Conservation (phyloP, 1,140 invertebrate genomes). For the Schlechtendalia chinensis region DNA sequence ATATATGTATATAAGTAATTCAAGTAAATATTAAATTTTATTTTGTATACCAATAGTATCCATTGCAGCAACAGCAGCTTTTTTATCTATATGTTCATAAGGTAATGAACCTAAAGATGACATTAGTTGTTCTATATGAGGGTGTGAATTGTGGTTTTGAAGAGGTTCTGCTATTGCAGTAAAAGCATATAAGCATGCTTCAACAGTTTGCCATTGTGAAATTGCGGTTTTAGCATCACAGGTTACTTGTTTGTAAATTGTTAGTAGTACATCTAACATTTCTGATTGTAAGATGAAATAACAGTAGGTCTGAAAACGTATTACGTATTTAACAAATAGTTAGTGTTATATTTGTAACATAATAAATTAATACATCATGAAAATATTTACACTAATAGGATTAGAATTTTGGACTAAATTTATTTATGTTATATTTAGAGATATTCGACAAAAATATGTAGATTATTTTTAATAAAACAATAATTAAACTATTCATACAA, state of each 20-base stretch:
- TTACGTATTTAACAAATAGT: neutral
- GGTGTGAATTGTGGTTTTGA: slow-evolving; percentile 63
- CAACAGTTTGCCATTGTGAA: slow-evolving; percentile 64
- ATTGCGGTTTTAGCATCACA: slow-evolving; percentile 37
- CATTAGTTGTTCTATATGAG: slow-evolving; percentile 67
- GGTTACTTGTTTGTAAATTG: slow-evolving; percentile 38
- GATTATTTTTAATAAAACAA: too few relatives aligned
- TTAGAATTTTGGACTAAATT: too few relatives aligned
- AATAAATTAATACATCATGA: neutral
- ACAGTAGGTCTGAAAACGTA: slow-evolving; percentile 47
- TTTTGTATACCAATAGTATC: slow-evolving; percentile 66
- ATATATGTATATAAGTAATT: neutral
- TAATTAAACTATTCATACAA: slow-evolving; percentile 60
- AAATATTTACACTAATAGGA: too few relatives aligned
- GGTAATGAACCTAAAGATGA: slow-evolving; percentile 67
- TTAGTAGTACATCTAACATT: slow-evolving; percentile 31
- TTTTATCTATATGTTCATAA: slow-evolving; percentile 62
- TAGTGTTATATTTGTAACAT: neutral
- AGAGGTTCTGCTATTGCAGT: slow-evolving; percentile 76
- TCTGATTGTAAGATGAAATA: slow-evolving; percentile 39
- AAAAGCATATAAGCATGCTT: slow-evolving; percentile 80
- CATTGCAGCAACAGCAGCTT: slow-evolving; percentile 67
- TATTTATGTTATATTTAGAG: too few relatives aligned
- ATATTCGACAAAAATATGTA: too few relatives aligned
- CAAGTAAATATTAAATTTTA: slow-evolving; percentile 7